These are phyloP conservation scores for Cinclus cinclus DNA, from an alignment of 2,113 vertebrate species.

Conservation along the genomic window DNA sequence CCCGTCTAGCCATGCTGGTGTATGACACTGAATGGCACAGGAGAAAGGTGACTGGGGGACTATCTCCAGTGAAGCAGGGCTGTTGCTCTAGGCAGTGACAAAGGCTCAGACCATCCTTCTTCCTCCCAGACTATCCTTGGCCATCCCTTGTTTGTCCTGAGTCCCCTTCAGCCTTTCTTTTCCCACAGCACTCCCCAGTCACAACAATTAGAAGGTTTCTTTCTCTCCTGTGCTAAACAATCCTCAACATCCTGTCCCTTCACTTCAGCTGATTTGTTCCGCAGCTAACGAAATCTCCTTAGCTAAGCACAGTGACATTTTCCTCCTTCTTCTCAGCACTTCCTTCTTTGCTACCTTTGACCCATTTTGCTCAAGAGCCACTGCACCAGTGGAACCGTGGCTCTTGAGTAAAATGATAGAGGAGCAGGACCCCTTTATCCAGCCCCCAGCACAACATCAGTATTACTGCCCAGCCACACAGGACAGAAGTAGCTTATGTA, in stretches of 20 bases:
- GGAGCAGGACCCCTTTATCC: not conserved
- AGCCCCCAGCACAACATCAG: not conserved
- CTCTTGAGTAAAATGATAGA: not conserved
- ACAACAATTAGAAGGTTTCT: slow-evolving; percentile 6
- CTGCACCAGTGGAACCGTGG: not conserved
- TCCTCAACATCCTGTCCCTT: slow-evolving; percentile 16
- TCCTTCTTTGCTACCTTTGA: slow-evolving; percentile 10
- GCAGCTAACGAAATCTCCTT: not conserved
- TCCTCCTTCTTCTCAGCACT: not conserved
- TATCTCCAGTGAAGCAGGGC: not conserved
- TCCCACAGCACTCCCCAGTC: not conserved
- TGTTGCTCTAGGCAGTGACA: not conserved
- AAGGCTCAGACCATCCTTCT: not conserved
- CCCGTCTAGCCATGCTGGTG: not conserved
- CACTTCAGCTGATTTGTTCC: not conserved
- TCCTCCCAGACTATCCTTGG: not conserved
- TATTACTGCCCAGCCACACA: accelerated
- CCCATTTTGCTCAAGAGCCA: not conserved
- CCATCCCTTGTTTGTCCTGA: not conserved
- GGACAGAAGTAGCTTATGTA: not conserved
- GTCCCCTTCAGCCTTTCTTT: not conserved
- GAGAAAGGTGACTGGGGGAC: not conserved
- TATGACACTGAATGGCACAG: not conserved
- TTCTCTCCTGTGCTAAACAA: not conserved
- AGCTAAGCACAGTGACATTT: slow-evolving; percentile 3